Base-by-base conservation (phyloP, 2,888 invertebrate genomes). In the Nemotelus pantherinus region DNA sequence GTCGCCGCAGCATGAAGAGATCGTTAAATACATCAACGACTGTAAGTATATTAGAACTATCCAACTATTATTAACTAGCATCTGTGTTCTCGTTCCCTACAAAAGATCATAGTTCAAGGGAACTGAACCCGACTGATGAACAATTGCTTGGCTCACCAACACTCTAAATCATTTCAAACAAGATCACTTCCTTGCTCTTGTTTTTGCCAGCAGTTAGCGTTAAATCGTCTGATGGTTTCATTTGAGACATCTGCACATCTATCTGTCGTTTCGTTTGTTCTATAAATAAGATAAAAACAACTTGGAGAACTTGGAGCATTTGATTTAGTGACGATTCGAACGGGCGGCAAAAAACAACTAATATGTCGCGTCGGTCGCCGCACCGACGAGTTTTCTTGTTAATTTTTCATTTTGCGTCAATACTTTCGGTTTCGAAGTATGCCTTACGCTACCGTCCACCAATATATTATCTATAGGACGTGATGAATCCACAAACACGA, bases 11-110 rank as follows among this genome's bases (percentile, higher is more conserved):
- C 95, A 96, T 85, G 94, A 95, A 85, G 95, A 95, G 89, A 92
- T 95, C 81, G 93, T 95, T 84, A 92, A 92, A 89, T 96, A 91
- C 88, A 93, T 96, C 83, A 92, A 93, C 87, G 94, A 95, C 87
- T 94, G 95, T 95, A 89, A 92, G 92, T 90, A 81, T 55, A 25
- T 25, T 25, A 25, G 25, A 25, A 25, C 25, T 25, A 25, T 25
- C 25, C 25, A 25, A 25, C 25, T 25, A 25, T 25, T 25, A 25
- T 25, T 25, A 41, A 76, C 64, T 48, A 74, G 25, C 25, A 25
- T 25, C 25, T 25, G 25, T 25, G 25, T 1, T 25, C 25, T 25
- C 1, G 25, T 25, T 25, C 25, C 25, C 25, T 25, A 25, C 25
- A 25, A 25, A 25, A 25, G 25, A 25, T 25, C 25, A 25, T 25